phyloP scores from a whole-genome alignment of 2,113 vertebrate species.

The Rutilus rutilus region DNA sequence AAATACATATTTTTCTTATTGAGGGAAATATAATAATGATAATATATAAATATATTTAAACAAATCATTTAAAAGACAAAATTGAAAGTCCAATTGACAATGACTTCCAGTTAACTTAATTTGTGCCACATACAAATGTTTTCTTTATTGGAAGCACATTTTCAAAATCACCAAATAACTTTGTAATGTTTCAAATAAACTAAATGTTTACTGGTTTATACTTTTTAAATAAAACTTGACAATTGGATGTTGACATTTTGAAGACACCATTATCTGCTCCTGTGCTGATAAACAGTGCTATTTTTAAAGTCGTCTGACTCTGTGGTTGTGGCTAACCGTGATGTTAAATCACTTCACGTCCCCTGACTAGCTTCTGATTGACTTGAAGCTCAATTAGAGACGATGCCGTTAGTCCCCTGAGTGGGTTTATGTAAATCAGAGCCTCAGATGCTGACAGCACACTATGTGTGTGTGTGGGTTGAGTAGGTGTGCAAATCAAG shows the following conservation, averaged over 20 bases:
- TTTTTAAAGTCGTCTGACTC: conserved; percentile 4
- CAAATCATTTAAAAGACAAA: no score
- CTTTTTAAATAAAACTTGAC: background rate
- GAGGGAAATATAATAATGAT: background rate
- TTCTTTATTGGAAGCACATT: background rate
- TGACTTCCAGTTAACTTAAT: no score
- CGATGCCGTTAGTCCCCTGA: conserved; percentile 55
- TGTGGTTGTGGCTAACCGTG: background rate
- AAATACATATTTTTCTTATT: background rate
- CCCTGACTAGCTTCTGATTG: conserved; percentile 55
- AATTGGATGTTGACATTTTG: background rate
- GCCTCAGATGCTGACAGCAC: conserved; percentile 53
- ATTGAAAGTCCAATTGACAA: no score
- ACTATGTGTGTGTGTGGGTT: conserved; percentile 32
- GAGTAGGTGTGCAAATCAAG: conserved; percentile 51
- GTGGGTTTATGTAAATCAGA: conserved; percentile 61
- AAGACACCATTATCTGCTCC: background rate
- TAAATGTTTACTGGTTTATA: background rate
- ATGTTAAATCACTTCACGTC: conserved; percentile 44
- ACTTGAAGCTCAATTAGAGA: conserved; percentile 60
- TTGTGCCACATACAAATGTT: background rate
- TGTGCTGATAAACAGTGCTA: conserved; percentile 1
- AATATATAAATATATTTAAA: no score
- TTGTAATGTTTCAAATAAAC: no score
- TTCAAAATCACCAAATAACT: background rate